Evolutionary conservation across 1,140 invertebrate species (phyloP).

Genomic region (Drosophila nannoptera): DNA sequence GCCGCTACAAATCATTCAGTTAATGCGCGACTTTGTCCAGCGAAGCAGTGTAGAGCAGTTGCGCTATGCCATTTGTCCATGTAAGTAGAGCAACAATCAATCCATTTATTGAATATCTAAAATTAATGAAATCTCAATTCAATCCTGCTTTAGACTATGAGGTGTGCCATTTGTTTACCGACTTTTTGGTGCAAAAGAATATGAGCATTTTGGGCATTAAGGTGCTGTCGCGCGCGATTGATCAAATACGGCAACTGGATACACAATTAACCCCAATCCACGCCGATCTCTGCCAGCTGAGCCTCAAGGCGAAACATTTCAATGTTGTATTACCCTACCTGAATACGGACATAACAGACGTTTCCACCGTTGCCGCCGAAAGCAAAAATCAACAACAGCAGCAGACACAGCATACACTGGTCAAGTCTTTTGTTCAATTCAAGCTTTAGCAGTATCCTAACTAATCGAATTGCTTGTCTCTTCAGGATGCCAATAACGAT

Average conservation of each 20-base stretch:
- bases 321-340: constrained; percentile 94
- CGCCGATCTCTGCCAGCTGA: constrained; percentile 94
- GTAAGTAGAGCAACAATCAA: constrained; percentile 82
- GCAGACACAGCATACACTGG: constrained; percentile 59
- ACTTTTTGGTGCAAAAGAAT: constrained; percentile 86
- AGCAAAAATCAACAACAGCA: constrained; percentile 67
- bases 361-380: constrained; percentile 81
- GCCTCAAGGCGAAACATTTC: constrained; percentile 93
- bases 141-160: constrained; percentile 86
- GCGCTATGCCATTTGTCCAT: constrained; percentile 88
- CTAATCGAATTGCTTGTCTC: constrained; percentile 10
- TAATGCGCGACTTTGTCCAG: constrained; percentile 87
- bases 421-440: constrained; percentile 1
- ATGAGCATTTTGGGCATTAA: constrained; percentile 91
- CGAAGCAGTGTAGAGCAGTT: constrained; percentile 94
- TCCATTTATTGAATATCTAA: background rate
- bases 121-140: background rate
- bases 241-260: constrained; percentile 91
- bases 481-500: constrained; percentile 86
- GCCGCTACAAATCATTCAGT: constrained; percentile 76
- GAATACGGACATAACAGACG: constrained; percentile 94
- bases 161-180: constrained; percentile 90
- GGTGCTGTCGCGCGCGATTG: constrained; percentile 90
- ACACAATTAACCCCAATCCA: constrained; percentile 96
- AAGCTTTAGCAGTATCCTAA: no score